Conservation (phyloP, 2,113 vertebrate species). For the Corythornis madagascariensis region DNA sequence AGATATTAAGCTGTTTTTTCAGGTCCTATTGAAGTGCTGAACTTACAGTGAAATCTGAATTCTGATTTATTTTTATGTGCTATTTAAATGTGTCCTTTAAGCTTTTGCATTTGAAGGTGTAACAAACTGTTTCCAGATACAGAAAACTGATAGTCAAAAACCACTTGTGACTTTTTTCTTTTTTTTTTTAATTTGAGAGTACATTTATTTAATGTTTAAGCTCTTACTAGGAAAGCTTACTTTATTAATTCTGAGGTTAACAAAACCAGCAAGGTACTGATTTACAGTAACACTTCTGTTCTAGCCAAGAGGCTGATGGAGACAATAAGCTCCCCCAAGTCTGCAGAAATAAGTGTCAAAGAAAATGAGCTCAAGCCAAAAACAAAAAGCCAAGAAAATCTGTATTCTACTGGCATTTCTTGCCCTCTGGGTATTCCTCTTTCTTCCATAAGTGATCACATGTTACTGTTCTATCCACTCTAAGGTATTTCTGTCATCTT, state of each 20-base stretch:
- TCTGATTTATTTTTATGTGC: not conserved
- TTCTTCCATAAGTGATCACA: slow-evolving; percentile 77
- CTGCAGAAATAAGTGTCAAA: slow-evolving; percentile 48
- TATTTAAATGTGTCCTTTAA: not conserved
- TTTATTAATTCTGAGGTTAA: not conserved
- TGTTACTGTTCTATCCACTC: not conserved
- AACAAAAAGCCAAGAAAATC: slow-evolving; percentile 76
- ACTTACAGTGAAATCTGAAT: not conserved
- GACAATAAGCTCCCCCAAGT: slow-evolving; percentile 82
- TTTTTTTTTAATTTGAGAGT: not conserved
- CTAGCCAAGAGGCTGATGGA: slow-evolving; percentile 92
- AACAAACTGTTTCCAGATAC: not conserved
- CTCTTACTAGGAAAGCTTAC: not conserved
- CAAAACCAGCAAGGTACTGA: not conserved
- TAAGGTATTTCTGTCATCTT: not conserved
- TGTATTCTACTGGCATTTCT: slow-evolving; percentile 85
- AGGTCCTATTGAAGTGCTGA: not conserved
- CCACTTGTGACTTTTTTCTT: not conserved
- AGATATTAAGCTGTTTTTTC: not conserved
- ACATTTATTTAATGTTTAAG: not conserved
- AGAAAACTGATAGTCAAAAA: not conserved
- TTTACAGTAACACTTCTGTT: not conserved
- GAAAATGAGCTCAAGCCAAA: slow-evolving; percentile 73
- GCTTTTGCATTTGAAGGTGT: not conserved
- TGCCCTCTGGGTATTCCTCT: slow-evolving; percentile 84